Evolutionary conservation across 2,113 vertebrate species (phyloP).

Genomic region (Sylvilagus bachmani): DNA sequence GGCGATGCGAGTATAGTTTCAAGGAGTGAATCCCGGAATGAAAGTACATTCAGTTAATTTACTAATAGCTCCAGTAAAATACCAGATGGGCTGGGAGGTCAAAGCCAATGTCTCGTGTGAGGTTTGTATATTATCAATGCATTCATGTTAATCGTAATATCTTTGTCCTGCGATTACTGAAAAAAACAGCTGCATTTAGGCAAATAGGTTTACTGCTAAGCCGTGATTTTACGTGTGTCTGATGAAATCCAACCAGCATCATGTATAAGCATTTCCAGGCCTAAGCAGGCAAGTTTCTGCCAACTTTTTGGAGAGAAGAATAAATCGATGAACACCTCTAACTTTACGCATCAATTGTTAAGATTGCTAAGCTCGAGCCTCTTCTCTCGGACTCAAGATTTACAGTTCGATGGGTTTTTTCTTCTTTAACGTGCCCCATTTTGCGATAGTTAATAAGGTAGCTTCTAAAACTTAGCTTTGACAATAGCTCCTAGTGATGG

Average conservation of each 20-base stretch:
- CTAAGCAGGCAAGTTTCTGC: conserved; percentile 45
- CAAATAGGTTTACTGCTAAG: conserved; percentile 8
- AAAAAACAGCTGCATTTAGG: conserved; percentile 34
- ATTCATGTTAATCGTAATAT: conserved; percentile 14
- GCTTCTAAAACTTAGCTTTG: conserved; percentile 48
- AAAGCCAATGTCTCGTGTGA: conserved; percentile 43
- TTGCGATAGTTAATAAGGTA: conserved; percentile 1
- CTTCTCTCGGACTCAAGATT: neutral
- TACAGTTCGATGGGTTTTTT: neutral
- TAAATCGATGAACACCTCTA: neutral
- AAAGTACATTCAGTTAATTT: conserved; percentile 66
- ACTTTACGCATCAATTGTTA: neutral
- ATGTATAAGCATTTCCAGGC: conserved; percentile 15
- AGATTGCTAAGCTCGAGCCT: conserved; percentile 23
- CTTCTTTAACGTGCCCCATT: conserved; percentile 14
- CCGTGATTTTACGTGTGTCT: conserved; percentile 43
- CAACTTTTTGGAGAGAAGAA: conserved; percentile 35
- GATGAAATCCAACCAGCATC: conserved; percentile 21
- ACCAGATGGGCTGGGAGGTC: conserved; percentile 34
- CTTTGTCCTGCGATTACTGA: neutral
- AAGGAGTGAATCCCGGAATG: conserved; percentile 45
- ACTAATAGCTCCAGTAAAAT: conserved; percentile 61
- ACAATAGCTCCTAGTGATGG: neutral
- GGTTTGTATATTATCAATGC: neutral
- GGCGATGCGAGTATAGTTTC: conserved; percentile 45